A percentile compares a stretch with the other conserved stretches of the same genome.
Evolutionary conservation across 1,140 invertebrate species (phyloP).

Genomic region (Drosophila dunni): DNA sequence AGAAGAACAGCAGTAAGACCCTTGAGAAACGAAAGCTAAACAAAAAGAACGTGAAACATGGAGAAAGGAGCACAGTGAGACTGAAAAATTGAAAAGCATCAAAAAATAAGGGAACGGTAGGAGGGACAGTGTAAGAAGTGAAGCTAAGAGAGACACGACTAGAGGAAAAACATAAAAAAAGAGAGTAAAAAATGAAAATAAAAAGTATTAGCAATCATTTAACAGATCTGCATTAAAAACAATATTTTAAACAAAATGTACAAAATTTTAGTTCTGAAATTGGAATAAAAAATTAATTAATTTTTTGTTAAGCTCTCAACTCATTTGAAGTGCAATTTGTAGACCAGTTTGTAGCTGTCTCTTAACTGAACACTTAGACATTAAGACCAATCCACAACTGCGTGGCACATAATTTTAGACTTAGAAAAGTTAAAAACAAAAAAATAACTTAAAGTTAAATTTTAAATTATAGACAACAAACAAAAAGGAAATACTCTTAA

Average conservation of each 20-base stretch:
- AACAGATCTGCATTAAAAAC: neutral
- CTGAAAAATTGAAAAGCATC: too few relatives aligned
- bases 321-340: neutral
- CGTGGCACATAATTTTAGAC: constrained; percentile 24
- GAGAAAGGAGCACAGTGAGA: neutral
- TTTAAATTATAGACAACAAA: constrained; percentile 20
- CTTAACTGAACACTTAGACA: constrained; percentile 29
- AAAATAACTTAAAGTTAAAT: constrained; percentile 25
- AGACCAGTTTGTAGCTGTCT: constrained; percentile 7
- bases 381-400: constrained; percentile 27
- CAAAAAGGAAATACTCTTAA: constrained; percentile 12
- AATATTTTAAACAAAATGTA: neutral
- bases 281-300: neutral
- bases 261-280: neutral
- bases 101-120: too few relatives aligned
- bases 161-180: too few relatives aligned
- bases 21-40: neutral
- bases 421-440: constrained; percentile 14
- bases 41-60: neutral
- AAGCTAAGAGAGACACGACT: too few relatives aligned
- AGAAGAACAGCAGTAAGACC: too few relatives aligned
- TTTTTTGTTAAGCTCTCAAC: neutral
- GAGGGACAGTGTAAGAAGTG: too few relatives aligned
- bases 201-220: neutral
- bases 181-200: too few relatives aligned